These are phyloP conservation scores for Thamnophis sirtalis DNA, from an alignment of 2,113 vertebrate genomes.

Conservation along the genomic window DNA sequence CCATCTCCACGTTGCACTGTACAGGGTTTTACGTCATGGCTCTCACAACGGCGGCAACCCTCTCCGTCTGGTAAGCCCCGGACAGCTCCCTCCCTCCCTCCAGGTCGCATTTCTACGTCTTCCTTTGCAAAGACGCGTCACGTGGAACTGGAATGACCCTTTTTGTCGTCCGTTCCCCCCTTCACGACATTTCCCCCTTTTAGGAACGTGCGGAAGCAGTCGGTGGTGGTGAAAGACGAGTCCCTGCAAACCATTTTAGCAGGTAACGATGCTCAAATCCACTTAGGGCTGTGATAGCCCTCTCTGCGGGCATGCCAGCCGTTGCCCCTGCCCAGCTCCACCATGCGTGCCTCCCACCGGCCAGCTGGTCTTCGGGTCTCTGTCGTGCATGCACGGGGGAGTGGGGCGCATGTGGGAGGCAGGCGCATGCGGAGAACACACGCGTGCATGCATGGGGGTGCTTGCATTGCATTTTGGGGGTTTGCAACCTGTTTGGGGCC, in stretches of 20 bases:
- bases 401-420: too few species aligned
- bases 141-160: not conserved
- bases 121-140: not conserved
- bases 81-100: accelerated
- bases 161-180: not conserved
- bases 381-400: too few species aligned
- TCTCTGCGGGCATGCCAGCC: too few species aligned
- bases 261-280: conserved; percentile 69
- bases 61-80: conserved; percentile 88
- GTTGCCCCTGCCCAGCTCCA: too few species aligned
- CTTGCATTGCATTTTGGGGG: too few species aligned
- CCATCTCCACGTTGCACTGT: conserved; percentile 88
- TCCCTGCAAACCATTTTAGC: conserved; percentile 87
- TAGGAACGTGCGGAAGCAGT: conserved; percentile 91
- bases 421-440: too few species aligned
- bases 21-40: conserved; percentile 89
- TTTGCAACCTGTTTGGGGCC: too few species aligned
- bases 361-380: too few species aligned
- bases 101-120: not conserved
- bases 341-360: too few species aligned
- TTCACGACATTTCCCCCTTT: conserved; percentile 7
- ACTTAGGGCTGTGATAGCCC: too few species aligned
- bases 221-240: conserved; percentile 88
- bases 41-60: conserved; percentile 82
- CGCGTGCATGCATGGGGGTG: too few species aligned